These are phyloP conservation scores for Hiodon tergisus DNA, from an alignment of 2,113 vertebrate genomes.

Conservation along the genomic window DNA sequence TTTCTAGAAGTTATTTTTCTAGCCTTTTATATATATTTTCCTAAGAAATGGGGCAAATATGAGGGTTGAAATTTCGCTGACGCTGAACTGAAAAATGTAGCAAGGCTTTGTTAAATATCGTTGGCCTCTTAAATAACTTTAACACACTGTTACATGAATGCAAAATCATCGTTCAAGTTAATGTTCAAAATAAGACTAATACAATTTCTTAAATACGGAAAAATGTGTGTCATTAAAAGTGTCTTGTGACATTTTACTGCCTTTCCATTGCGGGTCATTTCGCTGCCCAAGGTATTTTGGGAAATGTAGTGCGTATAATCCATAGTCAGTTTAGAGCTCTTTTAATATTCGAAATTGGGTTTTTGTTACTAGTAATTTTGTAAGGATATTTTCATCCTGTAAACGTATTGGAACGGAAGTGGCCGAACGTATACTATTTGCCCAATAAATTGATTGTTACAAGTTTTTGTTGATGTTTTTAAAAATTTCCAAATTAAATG, in stretches of 20 bases:
- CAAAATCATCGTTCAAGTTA: background rate
- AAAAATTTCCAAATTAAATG: background rate
- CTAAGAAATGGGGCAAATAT: background rate
- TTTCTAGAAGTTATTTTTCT: background rate
- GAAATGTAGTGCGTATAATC: slow-evolving; percentile 51
- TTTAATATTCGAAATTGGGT: too few relatives aligned
- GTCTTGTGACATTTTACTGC: slow-evolving; percentile 77
- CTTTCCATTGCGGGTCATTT: slow-evolving; percentile 52
- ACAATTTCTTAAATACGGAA: slow-evolving; percentile 26
- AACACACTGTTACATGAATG: background rate
- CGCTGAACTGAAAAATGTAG: slow-evolving; percentile 7
- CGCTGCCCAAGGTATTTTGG: slow-evolving; percentile 48
- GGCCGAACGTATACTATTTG: background rate
- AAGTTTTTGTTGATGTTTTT: too few relatives aligned
- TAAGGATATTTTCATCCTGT: too few relatives aligned
- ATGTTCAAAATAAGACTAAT: background rate
- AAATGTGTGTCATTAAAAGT: slow-evolving; percentile 58
- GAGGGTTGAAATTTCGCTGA: slow-evolving; percentile 9
- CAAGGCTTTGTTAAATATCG: background rate
- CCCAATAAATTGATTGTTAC: too few relatives aligned
- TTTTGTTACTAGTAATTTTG: too few relatives aligned
- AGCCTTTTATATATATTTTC: background rate
- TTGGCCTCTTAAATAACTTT: too few relatives aligned
- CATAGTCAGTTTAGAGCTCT: too few relatives aligned
- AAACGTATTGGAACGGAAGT: background rate